Percentiles rank a stretch among this genome's conserved stretches.
These are phyloP conservation scores for Drosophila virilis DNA, from an alignment of 1,140 invertebrate species.

Conservation along the genomic window DNA sequence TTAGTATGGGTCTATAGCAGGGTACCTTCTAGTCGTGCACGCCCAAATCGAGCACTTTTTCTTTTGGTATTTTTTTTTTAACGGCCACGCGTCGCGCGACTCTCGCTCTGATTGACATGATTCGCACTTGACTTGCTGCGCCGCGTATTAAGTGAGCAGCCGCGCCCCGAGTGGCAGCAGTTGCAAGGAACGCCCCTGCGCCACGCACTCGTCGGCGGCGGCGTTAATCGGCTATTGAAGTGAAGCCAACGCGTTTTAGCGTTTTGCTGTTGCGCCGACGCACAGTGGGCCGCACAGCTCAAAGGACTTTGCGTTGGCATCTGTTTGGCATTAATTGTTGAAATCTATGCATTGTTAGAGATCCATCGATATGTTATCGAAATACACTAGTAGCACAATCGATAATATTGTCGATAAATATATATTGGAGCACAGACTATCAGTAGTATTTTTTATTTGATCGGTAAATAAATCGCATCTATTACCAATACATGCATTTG, in stretches of 20 bases:
- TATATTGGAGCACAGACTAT: neutral
- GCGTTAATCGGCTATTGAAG: conserved; percentile 78
- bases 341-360: too few species aligned
- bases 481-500: neutral
- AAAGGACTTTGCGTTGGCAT: too few species aligned
- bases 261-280: conserved; percentile 32
- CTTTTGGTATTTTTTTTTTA: conserved; percentile 39
- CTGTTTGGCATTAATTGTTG: too few species aligned
- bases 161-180: neutral
- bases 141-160: conserved; percentile 63
- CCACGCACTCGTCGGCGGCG: conserved; percentile 11
- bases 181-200: conserved; percentile 21
- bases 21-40: too few species aligned
- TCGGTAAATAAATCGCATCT: neutral
- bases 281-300: conserved; percentile 12
- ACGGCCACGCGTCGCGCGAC: conserved; percentile 43
- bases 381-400: neutral
- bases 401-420: neutral
- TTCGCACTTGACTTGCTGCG: conserved; percentile 80
- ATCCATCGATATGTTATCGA: neutral
- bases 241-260: conserved; percentile 72
- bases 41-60: too few species aligned
- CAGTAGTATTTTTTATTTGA: neutral
- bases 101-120: conserved; percentile 67
- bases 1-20: too few species aligned